Base-by-base conservation (phyloP, 2,797 vertebrate genomes). In the Micropoecilia bifurca region DNA sequence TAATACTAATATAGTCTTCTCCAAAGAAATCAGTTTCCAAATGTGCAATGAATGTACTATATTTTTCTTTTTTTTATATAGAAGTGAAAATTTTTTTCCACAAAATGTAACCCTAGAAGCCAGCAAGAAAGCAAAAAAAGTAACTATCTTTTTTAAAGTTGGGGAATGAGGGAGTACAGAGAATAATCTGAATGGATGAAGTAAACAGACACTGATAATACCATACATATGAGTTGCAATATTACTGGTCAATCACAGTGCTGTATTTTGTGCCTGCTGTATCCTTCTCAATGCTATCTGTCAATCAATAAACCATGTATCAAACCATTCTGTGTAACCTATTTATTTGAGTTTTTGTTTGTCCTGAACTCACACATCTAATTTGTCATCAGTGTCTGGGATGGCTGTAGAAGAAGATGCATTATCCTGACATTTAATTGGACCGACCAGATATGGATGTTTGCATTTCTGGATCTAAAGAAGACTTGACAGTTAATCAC, bases 181-280 rank as follows among this genome's bases (percentile, higher is more conserved):
- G 71, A 83, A 85, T 81, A 79, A 82, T 88, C 83, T 12, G 47
- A 76, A 16, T 71, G 22, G 45, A 71, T 83, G 72, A 63, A 84
- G 53, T 72, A 50, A 45, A 47, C 33, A 33, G 43, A 30, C 33
- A 80, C 46, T 12, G 13, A 63, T 12, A 74, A 61, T 13, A 75
- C 57, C 75, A 87, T 41, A 68, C 4, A 83, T 81, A 85, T 53
- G 57, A 85, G 87, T 90, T 88, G 83, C 85, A 90, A 82, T 92
- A 84, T 90, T 90, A 89, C 86, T 90, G 89, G 88, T 89, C 89
- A 91, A 90, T 92, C 88, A 88, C 87, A 94, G 88, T 93, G 89
- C 89, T 94, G 91, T 93, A 89, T 88, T 89, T 91, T 93, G 91
- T 95, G 92, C 92, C 94, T 95, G 92, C 83, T 90, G 90, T 95